Evolutionary conservation across 2,113 vertebrate genomes (phyloP), one percentile per base, ranked within the genome.

Genomic region (Syngnathus typhle): DNA sequence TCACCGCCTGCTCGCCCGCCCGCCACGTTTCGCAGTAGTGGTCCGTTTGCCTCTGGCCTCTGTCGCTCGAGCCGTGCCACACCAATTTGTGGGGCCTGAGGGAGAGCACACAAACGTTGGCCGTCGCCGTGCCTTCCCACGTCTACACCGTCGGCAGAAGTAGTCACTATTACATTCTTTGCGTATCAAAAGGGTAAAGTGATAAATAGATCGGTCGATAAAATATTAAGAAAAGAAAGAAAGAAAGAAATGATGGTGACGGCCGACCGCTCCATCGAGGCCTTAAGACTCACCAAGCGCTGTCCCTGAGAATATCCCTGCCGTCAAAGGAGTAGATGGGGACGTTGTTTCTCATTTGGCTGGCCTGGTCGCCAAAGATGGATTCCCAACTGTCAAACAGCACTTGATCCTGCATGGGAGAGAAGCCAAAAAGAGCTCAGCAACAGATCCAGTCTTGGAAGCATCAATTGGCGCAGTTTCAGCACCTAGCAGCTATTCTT

Each of bases 21-120:
- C 97, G 81, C 97, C 97, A 99, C 0, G 97, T 92, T 90, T 98
- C 96, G 0, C 97, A 99, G 92, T 98, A 99, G 87, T 93, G 95
- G 81, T 98, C 93, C 0, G 89, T 92, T 82, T 98, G 89, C 61
- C 90, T 79, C 70, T 90, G 90, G 71, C 91, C 91, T 75, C 85
- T 85, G 59, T 71, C 70, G 76, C 92, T 94, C 0, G 97, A 98
- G 66, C 97, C 96, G 0, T 99, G 96, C 97, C 97, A 99, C 65
- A 99, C 60, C 9, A 90, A 94, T 84, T 98, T 99, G 85, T 95
- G 93, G 0, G 94, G 95, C 95, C 97, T 98, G 80, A 6, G 68
- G 66, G 82, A 87, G 36, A 54, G 32, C 23, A 82, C 27, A 32
- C 3, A 32, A 32, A 32, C 27, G 27, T 32, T 32, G 2, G 27